Evolutionary conservation across 1,140 invertebrate genomes (phyloP), one percentile per base, ranked within the genome.

Genomic region (Drosophila orosa): DNA sequence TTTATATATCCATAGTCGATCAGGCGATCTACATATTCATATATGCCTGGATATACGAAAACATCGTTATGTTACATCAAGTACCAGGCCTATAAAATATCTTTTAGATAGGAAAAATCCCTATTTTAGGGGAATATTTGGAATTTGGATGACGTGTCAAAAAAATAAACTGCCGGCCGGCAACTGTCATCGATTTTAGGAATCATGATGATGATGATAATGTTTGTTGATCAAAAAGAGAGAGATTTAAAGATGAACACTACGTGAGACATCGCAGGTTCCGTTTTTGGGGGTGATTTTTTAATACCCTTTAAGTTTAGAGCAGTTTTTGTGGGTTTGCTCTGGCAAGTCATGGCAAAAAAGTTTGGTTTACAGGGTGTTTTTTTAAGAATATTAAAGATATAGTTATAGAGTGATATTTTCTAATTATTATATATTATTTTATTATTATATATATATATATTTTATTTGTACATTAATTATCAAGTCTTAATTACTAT

Each of bases 231-330:
- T 22, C 50, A 6, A 22, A 54, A 22, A 40, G 39, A 33, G 12
- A 33, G 17, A 56, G 27, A 57, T 39, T n/a, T n/a, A 33, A 45
- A 52, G 24, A 22, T 42, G 56, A 47, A 13, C 22, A 52, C 52
- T 79, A 85, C 81, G 77, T 85, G 81, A 68, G 62, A n/a, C 19
- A 15, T 12, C 40, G 66, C 82, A 87, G 68, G 69, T 87, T 65
- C 19, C 19, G 5, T 13, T 45, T 17, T 29, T 5, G 19, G 35
- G 47, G 50, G 22, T 54, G 37, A 29, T 45, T 45, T 40, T 52
- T 29, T 45, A 27, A 37, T 60, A 59, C 66, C 65, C 35, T 12
- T 27, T 31, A 42, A 10, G 5, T 7, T 13, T n/a, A 4, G 1
- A 6, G 13, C 7, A 12, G 24, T n/a, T 0, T 5, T 15, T 29